Conservation (phyloP, 2,113 vertebrate species). For the Ammodytes marinus region DNA sequence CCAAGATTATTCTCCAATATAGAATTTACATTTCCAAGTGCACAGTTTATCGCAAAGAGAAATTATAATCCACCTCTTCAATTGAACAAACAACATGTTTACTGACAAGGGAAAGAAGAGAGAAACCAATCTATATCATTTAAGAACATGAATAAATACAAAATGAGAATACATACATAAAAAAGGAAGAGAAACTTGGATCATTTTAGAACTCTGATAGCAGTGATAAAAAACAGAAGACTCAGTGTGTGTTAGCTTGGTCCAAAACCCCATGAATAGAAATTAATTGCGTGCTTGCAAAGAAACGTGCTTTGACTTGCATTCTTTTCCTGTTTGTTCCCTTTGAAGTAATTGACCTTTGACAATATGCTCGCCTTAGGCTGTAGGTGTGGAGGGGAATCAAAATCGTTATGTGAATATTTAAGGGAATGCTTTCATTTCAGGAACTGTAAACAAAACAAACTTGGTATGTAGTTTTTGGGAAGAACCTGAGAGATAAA, state of each 20-base stretch:
- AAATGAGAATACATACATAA: too few relatives aligned
- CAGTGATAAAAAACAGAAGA: not conserved
- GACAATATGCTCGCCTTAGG: not conserved
- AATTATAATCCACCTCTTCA: too few relatives aligned
- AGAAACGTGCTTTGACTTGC: not conserved
- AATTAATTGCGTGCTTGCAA: not conserved
- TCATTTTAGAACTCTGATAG: not conserved
- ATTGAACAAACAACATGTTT: too few relatives aligned
- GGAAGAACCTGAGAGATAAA: not conserved
- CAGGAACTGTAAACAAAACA: not conserved
- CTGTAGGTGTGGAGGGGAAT: not conserved
- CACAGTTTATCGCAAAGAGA: too few relatives aligned
- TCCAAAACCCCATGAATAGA: not conserved
- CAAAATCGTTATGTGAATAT: too few relatives aligned
- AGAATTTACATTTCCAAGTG: too few relatives aligned
- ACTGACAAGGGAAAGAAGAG: too few relatives aligned
- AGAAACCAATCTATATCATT: too few relatives aligned
- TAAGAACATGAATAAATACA: too few relatives aligned
- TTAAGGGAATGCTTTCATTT: not conserved
- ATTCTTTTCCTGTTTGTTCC: not conserved
- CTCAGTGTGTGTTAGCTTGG: not conserved
- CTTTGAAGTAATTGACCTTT: conserved; percentile 13
- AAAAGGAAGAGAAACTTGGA: not conserved
- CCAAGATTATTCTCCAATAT: too few relatives aligned
- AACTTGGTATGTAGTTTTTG: not conserved